These are phyloP conservation scores for Rhagoletis pomonella DNA, from an alignment of 1,140 invertebrate genomes.

Conservation along the genomic window DNA sequence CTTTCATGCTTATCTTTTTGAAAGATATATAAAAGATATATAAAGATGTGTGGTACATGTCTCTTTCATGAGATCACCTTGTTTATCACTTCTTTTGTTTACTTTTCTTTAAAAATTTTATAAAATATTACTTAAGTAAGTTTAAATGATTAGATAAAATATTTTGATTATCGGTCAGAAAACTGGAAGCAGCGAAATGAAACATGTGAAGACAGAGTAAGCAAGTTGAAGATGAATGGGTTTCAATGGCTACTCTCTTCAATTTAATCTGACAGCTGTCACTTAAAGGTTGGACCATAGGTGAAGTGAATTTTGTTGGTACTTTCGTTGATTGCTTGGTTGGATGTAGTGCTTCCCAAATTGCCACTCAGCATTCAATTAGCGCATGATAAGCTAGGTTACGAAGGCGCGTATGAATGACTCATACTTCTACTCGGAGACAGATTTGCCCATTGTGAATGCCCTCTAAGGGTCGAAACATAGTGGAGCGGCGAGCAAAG, in stretches of 20 bases:
- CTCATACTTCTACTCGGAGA: no score
- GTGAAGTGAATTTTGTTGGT: no score
- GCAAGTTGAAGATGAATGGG: not conserved
- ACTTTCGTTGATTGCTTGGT: no score
- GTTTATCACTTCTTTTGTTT: not conserved
- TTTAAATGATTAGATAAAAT: conserved; percentile 31
- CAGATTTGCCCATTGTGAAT: no score
- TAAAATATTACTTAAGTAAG: conserved; percentile 18
- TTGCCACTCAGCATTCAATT: not conserved
- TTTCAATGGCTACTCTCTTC: not conserved
- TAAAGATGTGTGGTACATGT: not conserved
- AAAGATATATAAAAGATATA: not conserved
- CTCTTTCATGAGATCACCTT: not conserved
- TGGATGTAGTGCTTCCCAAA: no score
- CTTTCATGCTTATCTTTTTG: conserved; percentile 17
- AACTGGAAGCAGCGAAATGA: not conserved
- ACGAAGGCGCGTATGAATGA: no score
- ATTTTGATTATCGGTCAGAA: not conserved
- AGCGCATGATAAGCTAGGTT: no score
- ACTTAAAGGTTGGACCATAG: no score
- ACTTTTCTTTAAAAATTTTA: not conserved
- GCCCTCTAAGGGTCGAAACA: no score
- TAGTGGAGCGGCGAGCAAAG: no score
- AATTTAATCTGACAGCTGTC: no score
- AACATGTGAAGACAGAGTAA: not conserved